Conservation (phyloP, 2,888 invertebrate genomes). For the Clepsis dumicolana region DNA sequence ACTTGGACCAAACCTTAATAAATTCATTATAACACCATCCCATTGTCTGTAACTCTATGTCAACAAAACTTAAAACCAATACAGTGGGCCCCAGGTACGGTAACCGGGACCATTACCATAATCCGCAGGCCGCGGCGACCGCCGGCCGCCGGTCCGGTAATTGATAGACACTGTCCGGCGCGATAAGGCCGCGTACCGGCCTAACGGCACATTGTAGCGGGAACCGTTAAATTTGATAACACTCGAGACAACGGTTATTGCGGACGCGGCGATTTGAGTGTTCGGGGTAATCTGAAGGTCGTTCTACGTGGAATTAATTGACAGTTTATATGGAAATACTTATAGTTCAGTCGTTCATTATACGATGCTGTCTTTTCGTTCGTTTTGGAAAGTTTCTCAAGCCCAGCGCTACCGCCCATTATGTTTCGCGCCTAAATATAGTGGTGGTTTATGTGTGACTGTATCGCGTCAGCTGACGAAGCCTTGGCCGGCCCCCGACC, state of each 20-base stretch:
- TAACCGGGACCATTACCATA: conserved; percentile 3
- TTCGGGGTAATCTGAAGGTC: background rate
- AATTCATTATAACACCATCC: background rate
- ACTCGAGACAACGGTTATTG: conserved; percentile 32
- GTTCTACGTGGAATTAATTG: background rate
- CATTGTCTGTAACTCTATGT: conserved; percentile 3
- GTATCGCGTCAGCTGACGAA: background rate
- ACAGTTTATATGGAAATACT: no score
- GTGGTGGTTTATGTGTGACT: background rate
- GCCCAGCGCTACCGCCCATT: background rate
- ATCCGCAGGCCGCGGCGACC: conserved; percentile 14
- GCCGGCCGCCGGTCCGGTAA: conserved; percentile 14
- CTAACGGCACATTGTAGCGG: conserved; percentile 18
- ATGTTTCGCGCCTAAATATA: background rate
- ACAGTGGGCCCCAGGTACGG: conserved; percentile 12
- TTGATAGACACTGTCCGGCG: conserved; percentile 31
- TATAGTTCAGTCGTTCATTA: no score
- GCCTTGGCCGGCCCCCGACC: conserved; percentile 5
- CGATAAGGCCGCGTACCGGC: conserved; percentile 36
- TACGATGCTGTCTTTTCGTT: background rate
- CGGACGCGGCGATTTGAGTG: background rate
- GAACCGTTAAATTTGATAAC: conserved; percentile 37
- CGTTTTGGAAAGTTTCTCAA: background rate
- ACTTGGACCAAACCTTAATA: background rate
- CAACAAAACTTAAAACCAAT: conserved; percentile 11